A percentile compares a stretch with the other conserved stretches of the same genome.
Evolutionary conservation across 2,888 invertebrate species (phyloP).

Genomic region (Conchocele bisecta): DNA sequence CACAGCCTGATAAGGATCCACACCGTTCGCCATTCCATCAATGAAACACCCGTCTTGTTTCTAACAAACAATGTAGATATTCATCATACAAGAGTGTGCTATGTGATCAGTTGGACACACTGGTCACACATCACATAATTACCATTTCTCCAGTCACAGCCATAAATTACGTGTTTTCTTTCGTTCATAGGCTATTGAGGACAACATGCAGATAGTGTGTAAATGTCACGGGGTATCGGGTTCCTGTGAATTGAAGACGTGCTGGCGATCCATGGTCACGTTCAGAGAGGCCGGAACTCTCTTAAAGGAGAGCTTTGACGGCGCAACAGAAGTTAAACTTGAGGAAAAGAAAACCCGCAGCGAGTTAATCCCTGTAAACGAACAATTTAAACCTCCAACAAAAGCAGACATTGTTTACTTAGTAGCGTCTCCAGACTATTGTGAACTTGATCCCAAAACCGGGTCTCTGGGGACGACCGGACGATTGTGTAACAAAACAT

Average conservation of each 20-base stretch:
- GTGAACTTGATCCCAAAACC: slow-evolving; percentile 85
- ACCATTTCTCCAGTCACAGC: no score
- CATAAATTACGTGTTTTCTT: slow-evolving; percentile 5
- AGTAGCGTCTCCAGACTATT: slow-evolving; percentile 98
- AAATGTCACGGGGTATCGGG: slow-evolving; percentile 98
- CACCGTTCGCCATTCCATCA: no score
- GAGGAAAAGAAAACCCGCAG: slow-evolving; percentile 84
- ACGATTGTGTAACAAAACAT: slow-evolving; percentile 86
- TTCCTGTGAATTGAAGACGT: slow-evolving; percentile 96
- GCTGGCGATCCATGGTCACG: slow-evolving; percentile 96
- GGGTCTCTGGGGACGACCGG: slow-evolving; percentile 88
- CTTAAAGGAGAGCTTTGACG: slow-evolving; percentile 95
- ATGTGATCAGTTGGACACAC: no score
- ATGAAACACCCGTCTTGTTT: no score
- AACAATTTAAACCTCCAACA: slow-evolving; percentile 90
- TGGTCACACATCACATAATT: no score
- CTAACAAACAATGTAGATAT: no score
- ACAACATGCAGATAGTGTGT: slow-evolving; percentile 89
- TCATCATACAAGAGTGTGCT: no score
- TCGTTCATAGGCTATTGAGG: slow-evolving; percentile 83
- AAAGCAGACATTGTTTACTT: slow-evolving; percentile 96
- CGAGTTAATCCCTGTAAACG: slow-evolving; percentile 76
- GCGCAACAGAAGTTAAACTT: slow-evolving; percentile 90
- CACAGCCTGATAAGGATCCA: no score
- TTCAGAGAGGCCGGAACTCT: slow-evolving; percentile 95